Conservation (phyloP, 53 echinoderm and acorn worm genomes). For the Glandiceps talaboti region DNA sequence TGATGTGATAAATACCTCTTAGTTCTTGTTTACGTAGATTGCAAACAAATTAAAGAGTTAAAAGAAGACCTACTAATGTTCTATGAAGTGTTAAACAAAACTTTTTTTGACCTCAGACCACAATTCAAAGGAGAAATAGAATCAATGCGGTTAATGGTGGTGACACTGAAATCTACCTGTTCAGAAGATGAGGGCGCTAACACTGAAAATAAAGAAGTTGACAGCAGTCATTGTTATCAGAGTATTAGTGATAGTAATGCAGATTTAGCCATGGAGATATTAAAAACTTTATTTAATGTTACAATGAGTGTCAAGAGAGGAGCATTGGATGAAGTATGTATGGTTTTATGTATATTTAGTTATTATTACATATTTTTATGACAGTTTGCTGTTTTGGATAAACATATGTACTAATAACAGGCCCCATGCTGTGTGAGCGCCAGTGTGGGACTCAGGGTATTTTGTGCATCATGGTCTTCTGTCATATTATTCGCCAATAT, state of each 20-base stretch:
- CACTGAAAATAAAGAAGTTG: background rate
- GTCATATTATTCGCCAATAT: too few species aligned
- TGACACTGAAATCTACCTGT: background rate
- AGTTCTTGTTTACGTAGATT: too few species aligned
- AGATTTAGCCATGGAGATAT: slow-evolving; percentile 67
- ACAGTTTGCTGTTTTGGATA: too few species aligned
- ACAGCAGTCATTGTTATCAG: background rate
- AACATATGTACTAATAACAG: too few species aligned
- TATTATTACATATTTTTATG: background rate
- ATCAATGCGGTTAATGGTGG: background rate
- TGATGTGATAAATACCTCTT: too few species aligned
- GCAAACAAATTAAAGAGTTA: too few species aligned
- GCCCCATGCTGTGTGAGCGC: too few species aligned
- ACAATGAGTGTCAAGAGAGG: slow-evolving; percentile 49
- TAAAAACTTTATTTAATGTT: slow-evolving; percentile 76
- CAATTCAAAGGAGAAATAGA: background rate
- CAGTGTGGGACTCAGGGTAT: too few species aligned
- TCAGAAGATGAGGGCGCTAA: background rate
- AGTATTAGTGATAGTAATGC: slow-evolving; percentile 13
- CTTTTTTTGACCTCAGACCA: too few species aligned
- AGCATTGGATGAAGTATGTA: slow-evolving; percentile 49
- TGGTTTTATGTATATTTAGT: background rate
- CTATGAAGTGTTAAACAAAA: too few species aligned
- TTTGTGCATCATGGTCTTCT: too few species aligned
- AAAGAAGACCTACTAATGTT: too few species aligned